Evolutionary conservation across 2,888 invertebrate species (phyloP).

Genomic region (Chesias legatella): DNA sequence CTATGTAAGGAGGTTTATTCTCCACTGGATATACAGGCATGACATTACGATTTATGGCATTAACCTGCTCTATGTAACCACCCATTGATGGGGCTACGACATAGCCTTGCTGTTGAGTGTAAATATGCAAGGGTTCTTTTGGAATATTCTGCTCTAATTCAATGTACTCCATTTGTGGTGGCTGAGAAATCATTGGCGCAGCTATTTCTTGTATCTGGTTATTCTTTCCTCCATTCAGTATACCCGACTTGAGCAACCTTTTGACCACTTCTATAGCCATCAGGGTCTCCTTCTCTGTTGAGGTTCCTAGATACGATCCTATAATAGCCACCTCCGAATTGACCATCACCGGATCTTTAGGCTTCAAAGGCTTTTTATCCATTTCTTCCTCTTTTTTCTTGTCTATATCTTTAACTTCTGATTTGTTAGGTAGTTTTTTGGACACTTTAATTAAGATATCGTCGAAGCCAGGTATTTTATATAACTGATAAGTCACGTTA

Average conservation of each 20-base stretch:
- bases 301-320: constrained; percentile 37
- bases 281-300: constrained; percentile 33
- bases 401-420: background rate
- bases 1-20: constrained; percentile 9
- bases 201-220: constrained; percentile 19
- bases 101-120: constrained; percentile 9
- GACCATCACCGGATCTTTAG: constrained; percentile 17
- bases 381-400: constrained; percentile 4
- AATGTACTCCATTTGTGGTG: constrained; percentile 1
- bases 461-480: constrained; percentile 36
- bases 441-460: constrained; percentile 37
- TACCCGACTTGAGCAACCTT: constrained; percentile 35
- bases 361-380: background rate
- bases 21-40: constrained; percentile 4
- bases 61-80: constrained; percentile 1
- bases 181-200: constrained; percentile 16
- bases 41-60: background rate
- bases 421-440: constrained; percentile 14
- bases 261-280: constrained; percentile 34
- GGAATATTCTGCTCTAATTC: constrained; percentile 2
- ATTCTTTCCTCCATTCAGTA: constrained; percentile 27
- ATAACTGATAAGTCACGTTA: constrained; percentile 30
- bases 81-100: constrained; percentile 2
- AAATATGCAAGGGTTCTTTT: background rate
- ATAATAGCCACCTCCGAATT: constrained; percentile 29